These are phyloP conservation scores for Phrynosoma platyrhinos DNA, from an alignment of 2,113 vertebrate genomes.

Conservation along the genomic window DNA sequence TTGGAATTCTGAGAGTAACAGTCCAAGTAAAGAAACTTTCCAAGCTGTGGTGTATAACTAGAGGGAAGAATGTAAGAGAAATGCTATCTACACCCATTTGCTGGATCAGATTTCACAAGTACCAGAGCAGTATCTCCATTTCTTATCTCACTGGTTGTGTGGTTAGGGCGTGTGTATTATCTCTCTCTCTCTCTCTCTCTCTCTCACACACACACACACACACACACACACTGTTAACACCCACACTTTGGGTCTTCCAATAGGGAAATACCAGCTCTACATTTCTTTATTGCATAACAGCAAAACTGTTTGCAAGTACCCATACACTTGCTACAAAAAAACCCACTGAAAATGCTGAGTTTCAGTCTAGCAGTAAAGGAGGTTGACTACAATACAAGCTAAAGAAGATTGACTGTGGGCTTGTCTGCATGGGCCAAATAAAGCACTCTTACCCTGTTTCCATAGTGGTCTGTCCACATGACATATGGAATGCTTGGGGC, in stretches of 20 bases:
- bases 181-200: too few species aligned
- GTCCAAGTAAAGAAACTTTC: too few species aligned
- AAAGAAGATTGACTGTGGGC: neutral
- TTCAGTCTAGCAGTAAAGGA: neutral
- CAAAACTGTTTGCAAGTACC: neutral
- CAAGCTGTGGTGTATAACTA: too few species aligned
- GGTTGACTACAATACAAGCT: neutral
- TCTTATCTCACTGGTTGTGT: neutral
- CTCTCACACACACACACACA: neutral
- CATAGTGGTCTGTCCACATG: neutral
- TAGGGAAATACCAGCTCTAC: neutral
- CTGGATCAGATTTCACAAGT: neutral
- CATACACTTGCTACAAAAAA: neutral
- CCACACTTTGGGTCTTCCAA: neutral
- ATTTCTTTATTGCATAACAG: too few species aligned
- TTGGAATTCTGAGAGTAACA: too few species aligned
- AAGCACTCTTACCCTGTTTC: neutral
- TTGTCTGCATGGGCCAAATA: neutral
- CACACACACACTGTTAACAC: neutral
- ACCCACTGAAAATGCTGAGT: neutral
- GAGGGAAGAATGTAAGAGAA: slow-evolving; percentile 5
- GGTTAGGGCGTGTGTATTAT: too few species aligned
- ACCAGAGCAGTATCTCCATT: neutral
- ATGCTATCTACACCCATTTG: slow-evolving; percentile 7
- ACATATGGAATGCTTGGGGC: neutral